Evolutionary conservation across 2,888 invertebrate species (phyloP).

Genomic region (Cheilosia scutellata): DNA sequence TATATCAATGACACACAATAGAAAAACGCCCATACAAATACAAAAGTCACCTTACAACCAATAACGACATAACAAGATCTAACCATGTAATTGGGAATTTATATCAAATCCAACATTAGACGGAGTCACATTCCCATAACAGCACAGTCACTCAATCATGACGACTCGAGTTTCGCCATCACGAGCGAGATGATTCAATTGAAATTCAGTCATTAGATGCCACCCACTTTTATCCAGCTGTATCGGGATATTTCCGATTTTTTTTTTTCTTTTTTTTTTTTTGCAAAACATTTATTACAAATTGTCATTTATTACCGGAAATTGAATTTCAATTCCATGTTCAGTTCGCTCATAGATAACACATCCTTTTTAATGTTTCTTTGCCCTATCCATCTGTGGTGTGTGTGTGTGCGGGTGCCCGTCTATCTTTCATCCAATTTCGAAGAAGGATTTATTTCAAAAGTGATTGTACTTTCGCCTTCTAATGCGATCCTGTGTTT

Average conservation of each 20-base stretch:
- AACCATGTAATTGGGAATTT: no score
- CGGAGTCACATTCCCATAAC: no score
- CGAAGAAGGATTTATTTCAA: constrained; percentile 53
- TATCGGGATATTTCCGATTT: neutral
- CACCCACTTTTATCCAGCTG: neutral
- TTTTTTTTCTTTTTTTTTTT: neutral
- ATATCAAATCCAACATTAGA: no score
- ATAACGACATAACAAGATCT: no score
- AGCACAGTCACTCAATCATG: neutral
- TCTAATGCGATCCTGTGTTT: constrained; percentile 34
- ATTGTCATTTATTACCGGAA: constrained; percentile 62
- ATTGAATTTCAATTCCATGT: constrained; percentile 58
- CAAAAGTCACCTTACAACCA: no score
- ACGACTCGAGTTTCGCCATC: neutral
- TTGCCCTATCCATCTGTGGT: neutral
- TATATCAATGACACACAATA: no score
- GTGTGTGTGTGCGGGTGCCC: neutral
- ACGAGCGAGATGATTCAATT: constrained; percentile 1
- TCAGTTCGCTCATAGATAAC: constrained; percentile 35
- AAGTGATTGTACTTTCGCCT: constrained; percentile 38
- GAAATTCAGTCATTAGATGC: constrained; percentile 39
- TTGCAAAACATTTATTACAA: constrained; percentile 22
- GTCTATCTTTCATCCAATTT: neutral
- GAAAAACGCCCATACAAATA: no score
- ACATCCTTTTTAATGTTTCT: constrained; percentile 49